These are phyloP conservation scores for Drosophila pseudotakahashii DNA, from an alignment of 2,888 invertebrate genomes.

Conservation along the genomic window DNA sequence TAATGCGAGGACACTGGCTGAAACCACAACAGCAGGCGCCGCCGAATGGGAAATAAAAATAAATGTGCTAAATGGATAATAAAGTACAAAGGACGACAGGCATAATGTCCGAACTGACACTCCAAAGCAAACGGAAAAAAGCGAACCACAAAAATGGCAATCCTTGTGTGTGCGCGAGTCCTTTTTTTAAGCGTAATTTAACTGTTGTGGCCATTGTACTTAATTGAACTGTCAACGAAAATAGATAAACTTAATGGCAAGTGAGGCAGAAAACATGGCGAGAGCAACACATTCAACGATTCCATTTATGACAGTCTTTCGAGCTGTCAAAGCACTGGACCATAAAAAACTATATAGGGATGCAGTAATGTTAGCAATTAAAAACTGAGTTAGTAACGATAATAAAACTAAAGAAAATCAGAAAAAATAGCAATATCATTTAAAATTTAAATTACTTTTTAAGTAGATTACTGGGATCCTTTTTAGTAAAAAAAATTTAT, in stretches of 20 bases:
- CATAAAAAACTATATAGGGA: background rate
- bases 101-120: slow-evolving; percentile 71
- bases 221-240: slow-evolving; percentile 75
- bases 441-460: no score
- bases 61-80: slow-evolving; percentile 80
- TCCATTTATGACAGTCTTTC: slow-evolving; percentile 13
- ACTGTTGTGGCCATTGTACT: slow-evolving; percentile 73
- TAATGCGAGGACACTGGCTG: slow-evolving; percentile 56
- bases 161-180: slow-evolving; percentile 25
- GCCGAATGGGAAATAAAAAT: slow-evolving; percentile 68
- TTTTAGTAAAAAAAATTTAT: no score
- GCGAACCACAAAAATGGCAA: slow-evolving; percentile 46
- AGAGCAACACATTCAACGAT: slow-evolving; percentile 17
- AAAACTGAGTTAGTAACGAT: background rate
- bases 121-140: slow-evolving; percentile 53
- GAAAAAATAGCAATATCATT: no score
- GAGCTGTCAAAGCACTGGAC: background rate
- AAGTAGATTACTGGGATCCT: no score
- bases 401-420: no score
- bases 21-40: slow-evolving; percentile 35
- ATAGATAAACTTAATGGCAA: slow-evolving; percentile 64
- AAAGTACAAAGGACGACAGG: slow-evolving; percentile 73
- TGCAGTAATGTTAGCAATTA: no score
- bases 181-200: slow-evolving; percentile 77
- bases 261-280: slow-evolving; percentile 38